Conservation (phyloP, 2,888 invertebrate species). For the Troilus luridus region DNA sequence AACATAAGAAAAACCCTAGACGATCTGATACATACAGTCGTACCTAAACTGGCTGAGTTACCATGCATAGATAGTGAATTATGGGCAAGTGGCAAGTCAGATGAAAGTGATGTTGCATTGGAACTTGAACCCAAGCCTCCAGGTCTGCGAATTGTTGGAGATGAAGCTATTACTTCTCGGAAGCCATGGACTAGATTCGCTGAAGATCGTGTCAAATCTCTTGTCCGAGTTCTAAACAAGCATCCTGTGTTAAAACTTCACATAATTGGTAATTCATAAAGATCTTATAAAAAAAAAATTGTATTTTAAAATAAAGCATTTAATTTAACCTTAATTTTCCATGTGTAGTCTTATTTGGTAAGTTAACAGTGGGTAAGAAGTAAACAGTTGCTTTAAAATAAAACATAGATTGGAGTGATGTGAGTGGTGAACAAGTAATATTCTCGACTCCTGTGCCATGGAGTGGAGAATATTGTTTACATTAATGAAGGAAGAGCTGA, state of each 20-base stretch:
- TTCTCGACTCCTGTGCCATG: no score
- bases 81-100: constrained; percentile 8
- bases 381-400: no score
- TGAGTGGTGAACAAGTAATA: no score
- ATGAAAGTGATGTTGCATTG: neutral
- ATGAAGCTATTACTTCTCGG: neutral
- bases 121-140: neutral
- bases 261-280: constrained; percentile 6
- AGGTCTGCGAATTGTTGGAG: neutral
- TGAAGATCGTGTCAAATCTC: neutral
- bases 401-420: no score
- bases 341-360: neutral
- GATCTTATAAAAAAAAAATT: neutral
- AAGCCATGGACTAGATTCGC: constrained; percentile 5
- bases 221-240: neutral
- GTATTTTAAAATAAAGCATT: neutral
- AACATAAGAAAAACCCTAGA: neutral
- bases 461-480: no score
- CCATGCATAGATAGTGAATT: constrained; percentile 28
- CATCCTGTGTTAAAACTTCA: constrained; percentile 11
- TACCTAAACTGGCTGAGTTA: constrained; percentile 32
- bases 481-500: no score
- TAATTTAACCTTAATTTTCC: no score
- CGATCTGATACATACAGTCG: neutral
- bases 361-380: no score